A percentile compares a stretch with the other conserved stretches of the same genome.
Conservation (phyloP, 2,888 invertebrate species). For the Andrena hattorfiana region DNA sequence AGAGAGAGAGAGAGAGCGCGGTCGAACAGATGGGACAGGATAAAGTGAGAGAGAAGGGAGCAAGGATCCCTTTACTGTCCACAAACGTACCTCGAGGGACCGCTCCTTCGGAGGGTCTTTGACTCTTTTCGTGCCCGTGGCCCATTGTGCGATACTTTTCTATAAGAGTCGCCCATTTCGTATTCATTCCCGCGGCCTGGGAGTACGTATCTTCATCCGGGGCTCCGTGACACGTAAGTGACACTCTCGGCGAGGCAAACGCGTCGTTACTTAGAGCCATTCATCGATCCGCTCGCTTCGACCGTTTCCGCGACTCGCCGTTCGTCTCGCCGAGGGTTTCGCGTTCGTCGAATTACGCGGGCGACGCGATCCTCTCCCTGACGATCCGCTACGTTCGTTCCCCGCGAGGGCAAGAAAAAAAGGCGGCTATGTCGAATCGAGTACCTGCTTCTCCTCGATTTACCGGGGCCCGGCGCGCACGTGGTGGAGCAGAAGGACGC, state of each 20-base stretch:
- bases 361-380: neutral
- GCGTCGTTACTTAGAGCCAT: neutral
- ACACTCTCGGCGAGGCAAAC: conserved; percentile 25
- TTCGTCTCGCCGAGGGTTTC: neutral
- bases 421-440: neutral
- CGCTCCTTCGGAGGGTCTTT: conserved; percentile 44
- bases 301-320: conserved; percentile 1
- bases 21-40: too few species aligned
- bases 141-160: conserved; percentile 59
- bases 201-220: conserved; percentile 42
- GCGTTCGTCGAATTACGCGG: neutral
- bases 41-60: too few species aligned
- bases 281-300: conserved; percentile 1
- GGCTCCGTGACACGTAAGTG: neutral
- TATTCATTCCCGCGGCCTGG: conserved; percentile 48
- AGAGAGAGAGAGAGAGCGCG: too few species aligned
- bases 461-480: conserved; percentile 29
- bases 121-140: conserved; percentile 52
- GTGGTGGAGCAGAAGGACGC: conserved; percentile 49
- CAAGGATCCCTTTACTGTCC: conserved; percentile 34
- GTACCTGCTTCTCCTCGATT: conserved; percentile 9
- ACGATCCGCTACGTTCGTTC: neutral
- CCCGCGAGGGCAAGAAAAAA: neutral
- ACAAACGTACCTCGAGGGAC: conserved; percentile 40
- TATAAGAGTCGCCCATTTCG: conserved; percentile 54